A percentile compares a stretch with the other conserved stretches of the same genome.
Conservation (phyloP, 2,888 invertebrate species). For the Dusona sp. region DNA sequence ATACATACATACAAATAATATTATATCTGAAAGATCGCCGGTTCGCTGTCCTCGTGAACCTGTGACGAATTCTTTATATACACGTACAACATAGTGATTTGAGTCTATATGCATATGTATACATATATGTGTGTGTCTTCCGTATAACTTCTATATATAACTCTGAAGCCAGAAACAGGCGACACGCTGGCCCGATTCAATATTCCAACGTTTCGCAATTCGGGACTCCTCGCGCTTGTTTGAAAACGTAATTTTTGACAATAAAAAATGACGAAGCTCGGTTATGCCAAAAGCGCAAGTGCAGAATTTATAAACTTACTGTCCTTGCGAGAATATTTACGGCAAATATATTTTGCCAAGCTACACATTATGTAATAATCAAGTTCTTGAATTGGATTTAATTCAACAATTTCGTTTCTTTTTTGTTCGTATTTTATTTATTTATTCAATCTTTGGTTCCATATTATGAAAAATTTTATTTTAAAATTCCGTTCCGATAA, state of each 20-base stretch:
- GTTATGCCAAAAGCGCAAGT: slow-evolving; percentile 18
- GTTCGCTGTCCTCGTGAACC: slow-evolving; percentile 60
- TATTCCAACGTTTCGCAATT: slow-evolving; percentile 66
- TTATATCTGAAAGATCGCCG: not conserved
- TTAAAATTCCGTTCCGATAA: too few species aligned
- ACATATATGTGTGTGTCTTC: not conserved
- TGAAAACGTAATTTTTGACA: slow-evolving; percentile 17
- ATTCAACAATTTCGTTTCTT: not conserved
- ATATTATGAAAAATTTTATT: not conserved
- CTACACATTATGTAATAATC: not conserved
- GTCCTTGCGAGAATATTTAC: slow-evolving; percentile 5
- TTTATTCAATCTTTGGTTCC: not conserved
- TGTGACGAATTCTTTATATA: slow-evolving; percentile 38
- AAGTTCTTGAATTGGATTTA: not conserved
- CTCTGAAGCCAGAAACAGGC: slow-evolving; percentile 69
- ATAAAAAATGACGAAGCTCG: slow-evolving; percentile 17
- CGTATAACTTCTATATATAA: slow-evolving; percentile 70
- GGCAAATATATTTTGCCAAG: slow-evolving; percentile 1
- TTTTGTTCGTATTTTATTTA: not conserved
- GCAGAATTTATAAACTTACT: too few species aligned
- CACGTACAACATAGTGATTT: slow-evolving; percentile 9
- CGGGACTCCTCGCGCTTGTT: slow-evolving; percentile 17
- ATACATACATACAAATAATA: not conserved
- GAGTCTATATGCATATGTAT: slow-evolving; percentile 24
- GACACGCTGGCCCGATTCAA: slow-evolving; percentile 71